Percentiles rank a stretch among this genome's conserved stretches.
These are phyloP conservation scores for Limenitis camilla DNA, from an alignment of 2,888 invertebrate species.

Conservation along the genomic window DNA sequence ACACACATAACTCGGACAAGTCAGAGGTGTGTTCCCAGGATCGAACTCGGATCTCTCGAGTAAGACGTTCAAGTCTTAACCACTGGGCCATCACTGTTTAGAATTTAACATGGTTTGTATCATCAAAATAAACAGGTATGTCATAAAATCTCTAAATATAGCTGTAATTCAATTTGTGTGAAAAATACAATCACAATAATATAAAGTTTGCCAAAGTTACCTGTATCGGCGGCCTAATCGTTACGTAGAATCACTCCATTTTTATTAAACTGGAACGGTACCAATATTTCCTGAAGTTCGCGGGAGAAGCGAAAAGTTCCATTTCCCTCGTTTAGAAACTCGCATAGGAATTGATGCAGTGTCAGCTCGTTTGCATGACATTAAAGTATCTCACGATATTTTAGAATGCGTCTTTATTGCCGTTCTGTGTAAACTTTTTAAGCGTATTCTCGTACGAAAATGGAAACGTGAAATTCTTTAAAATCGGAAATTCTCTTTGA, in stretches of 20 bases:
- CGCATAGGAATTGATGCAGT: conserved; percentile 28
- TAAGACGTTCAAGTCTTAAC: too few relatives aligned
- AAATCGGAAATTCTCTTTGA: neutral
- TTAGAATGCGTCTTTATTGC: conserved; percentile 11
- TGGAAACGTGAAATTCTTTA: neutral
- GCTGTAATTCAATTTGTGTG: neutral
- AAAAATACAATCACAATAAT: neutral
- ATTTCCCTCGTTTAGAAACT: conserved; percentile 33
- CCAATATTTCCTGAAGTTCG: conserved; percentile 32
- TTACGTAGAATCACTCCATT: conserved; percentile 26
- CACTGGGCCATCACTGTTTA: too few relatives aligned
- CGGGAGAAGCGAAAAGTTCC: conserved; percentile 29
- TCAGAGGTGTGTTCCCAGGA: too few relatives aligned
- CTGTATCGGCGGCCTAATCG: conserved; percentile 1
- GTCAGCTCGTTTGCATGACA: conserved; percentile 33
- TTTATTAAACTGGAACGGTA: conserved; percentile 32
- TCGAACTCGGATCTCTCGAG: too few relatives aligned
- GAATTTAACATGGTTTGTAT: too few relatives aligned
- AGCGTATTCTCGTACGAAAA: neutral
- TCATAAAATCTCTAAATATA: too few relatives aligned
- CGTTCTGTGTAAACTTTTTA: neutral
- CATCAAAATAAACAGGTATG: too few relatives aligned
- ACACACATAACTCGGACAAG: too few relatives aligned
- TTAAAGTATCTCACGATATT: conserved; percentile 25
- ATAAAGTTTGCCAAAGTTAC: neutral